Percentiles rank a stretch among this genome's conserved stretches.
Evolutionary conservation across 2,888 invertebrate genomes (phyloP).

Genomic region (Rambutsinella grinnellia): DNA sequence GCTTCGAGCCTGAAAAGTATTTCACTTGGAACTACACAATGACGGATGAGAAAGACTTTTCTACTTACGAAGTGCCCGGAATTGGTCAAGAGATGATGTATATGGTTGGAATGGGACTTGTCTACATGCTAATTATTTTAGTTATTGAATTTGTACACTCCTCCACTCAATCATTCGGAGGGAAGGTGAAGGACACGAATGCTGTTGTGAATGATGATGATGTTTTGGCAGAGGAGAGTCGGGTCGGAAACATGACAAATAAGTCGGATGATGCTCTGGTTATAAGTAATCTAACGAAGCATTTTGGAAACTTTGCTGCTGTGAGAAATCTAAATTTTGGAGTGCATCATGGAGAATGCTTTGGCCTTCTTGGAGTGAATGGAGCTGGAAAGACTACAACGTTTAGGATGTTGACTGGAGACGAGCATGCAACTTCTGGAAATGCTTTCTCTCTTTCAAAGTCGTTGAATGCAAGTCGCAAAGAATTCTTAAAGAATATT

Average conservation of each 20-base stretch:
- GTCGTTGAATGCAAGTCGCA: not conserved
- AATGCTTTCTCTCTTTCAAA: slow-evolving; percentile 67
- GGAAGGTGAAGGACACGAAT: not conserved
- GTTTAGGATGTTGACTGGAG: slow-evolving; percentile 74
- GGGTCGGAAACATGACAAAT: slow-evolving; percentile 38
- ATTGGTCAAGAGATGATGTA: slow-evolving; percentile 60
- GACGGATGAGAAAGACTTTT: slow-evolving; percentile 54
- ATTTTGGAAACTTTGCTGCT: slow-evolving; percentile 70
- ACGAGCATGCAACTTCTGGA: slow-evolving; percentile 70
- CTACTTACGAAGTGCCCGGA: slow-evolving; percentile 54
- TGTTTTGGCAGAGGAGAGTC: slow-evolving; percentile 46
- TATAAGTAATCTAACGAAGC: slow-evolving; percentile 23
- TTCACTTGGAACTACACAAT: slow-evolving; percentile 60
- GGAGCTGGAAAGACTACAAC: slow-evolving; percentile 72
- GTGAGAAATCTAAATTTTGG: slow-evolving; percentile 78
- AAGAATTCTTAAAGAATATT: slow-evolving; percentile 68
- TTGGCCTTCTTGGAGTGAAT: slow-evolving; percentile 69
- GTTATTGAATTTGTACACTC: slow-evolving; percentile 45
- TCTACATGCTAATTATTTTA: slow-evolving; percentile 53
- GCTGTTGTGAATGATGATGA: slow-evolving; percentile 40
- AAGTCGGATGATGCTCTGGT: slow-evolving; percentile 41
- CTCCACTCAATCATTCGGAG: not conserved
- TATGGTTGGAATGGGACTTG: slow-evolving; percentile 52
- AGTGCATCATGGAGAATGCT: slow-evolving; percentile 72
- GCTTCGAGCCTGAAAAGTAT: slow-evolving; percentile 53